A percentile compares a stretch with the other conserved stretches of the same genome.
phyloP scores from a whole-genome alignment of 2,888 invertebrate genomes.

The Tineola bisselliella region DNA sequence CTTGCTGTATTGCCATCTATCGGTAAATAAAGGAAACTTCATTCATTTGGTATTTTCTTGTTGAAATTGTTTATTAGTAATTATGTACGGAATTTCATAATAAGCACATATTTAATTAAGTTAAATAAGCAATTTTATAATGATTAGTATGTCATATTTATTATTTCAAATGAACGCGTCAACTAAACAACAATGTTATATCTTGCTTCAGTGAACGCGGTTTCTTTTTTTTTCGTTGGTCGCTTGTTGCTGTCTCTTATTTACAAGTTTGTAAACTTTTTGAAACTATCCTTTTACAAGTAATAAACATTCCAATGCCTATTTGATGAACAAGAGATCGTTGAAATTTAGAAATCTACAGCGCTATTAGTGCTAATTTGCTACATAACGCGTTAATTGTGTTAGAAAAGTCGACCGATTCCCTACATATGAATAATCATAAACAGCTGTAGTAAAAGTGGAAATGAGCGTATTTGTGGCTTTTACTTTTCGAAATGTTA shows the following conservation, averaged over 20 bases:
- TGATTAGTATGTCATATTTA: too few species aligned
- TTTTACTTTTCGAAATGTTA: constrained; percentile 51
- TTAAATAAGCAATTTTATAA: too few species aligned
- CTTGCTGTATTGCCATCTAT: too few species aligned
- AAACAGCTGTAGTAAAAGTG: constrained; percentile 35
- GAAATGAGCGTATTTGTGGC: constrained; percentile 30
- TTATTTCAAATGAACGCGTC: neutral
- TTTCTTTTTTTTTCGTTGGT: neutral
- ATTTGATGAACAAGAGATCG: neutral
- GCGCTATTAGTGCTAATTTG: neutral
- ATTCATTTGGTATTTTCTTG: too few species aligned
- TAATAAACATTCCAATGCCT: neutral
- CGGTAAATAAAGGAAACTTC: too few species aligned
- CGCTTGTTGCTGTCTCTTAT: neutral
- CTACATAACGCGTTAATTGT: neutral
- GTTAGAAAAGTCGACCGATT: constrained; percentile 8
- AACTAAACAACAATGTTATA: neutral
- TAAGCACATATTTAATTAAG: too few species aligned
- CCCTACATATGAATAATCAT: neutral
- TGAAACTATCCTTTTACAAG: neutral
- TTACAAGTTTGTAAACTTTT: neutral
- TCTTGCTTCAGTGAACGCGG: neutral
- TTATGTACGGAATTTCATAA: too few species aligned
- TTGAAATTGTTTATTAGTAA: too few species aligned
- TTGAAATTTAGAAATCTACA: neutral